phyloP scores from a whole-genome alignment of 2,797 vertebrate genomes.

The Periparus ater region DNA sequence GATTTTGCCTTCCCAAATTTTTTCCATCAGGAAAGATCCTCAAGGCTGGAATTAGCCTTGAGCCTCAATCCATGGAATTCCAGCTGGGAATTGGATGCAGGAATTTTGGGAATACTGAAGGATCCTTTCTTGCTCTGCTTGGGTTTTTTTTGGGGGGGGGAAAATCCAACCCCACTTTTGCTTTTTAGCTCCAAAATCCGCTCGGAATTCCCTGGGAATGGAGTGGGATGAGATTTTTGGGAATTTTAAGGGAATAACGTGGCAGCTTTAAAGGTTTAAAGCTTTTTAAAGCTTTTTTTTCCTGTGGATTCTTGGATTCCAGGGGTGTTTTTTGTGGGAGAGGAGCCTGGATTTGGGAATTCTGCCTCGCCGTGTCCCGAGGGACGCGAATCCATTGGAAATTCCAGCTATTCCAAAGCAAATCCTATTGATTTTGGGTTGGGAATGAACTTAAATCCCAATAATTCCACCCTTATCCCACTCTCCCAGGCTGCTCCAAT shows the following conservation, averaged over 20 bases:
- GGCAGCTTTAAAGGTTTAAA: too few relatives aligned
- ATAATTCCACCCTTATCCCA: too few relatives aligned
- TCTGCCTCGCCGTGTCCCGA: fast-evolving
- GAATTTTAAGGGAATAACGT: neutral
- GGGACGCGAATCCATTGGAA: neutral
- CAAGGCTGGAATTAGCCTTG: neutral
- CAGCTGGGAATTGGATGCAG: neutral
- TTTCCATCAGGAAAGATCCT: neutral
- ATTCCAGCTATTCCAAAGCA: neutral
- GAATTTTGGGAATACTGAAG: neutral
- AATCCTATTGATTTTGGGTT: neutral
- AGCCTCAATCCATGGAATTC: fast-evolving
- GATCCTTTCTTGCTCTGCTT: neutral
- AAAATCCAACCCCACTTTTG: neutral
- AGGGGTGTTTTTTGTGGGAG: neutral
- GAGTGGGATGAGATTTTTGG: too few relatives aligned
- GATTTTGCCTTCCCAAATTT: neutral
- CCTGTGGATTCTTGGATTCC: neutral
- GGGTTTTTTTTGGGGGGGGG: neutral
- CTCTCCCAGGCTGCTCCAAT: fast-evolving
- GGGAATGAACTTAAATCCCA: neutral
- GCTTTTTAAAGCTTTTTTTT: neutral
- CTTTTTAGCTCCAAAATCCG: neutral
- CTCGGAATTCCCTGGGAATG: neutral
- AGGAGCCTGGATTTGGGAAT: neutral